phyloP scores from a whole-genome alignment of 2,888 invertebrate genomes.

The Temnothorax rugatulus region DNA sequence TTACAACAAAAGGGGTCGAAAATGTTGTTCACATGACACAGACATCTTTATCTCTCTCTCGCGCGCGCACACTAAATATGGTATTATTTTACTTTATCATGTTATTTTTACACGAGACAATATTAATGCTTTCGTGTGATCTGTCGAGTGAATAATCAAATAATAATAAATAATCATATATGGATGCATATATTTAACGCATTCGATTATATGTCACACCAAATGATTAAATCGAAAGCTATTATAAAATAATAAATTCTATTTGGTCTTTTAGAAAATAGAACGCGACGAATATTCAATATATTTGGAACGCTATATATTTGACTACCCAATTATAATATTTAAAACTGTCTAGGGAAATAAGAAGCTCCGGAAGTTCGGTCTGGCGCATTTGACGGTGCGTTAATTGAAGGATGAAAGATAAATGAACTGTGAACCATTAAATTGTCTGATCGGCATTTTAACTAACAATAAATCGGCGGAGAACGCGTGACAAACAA shows the following conservation, averaged over 20 bases:
- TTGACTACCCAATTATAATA: background rate
- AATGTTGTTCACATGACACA: background rate
- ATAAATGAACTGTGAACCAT: constrained; percentile 48
- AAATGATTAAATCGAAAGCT: constrained; percentile 17
- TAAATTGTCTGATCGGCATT: constrained; percentile 39
- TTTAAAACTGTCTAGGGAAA: constrained; percentile 3
- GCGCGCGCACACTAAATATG: background rate
- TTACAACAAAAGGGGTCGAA: background rate
- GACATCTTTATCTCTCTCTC: background rate
- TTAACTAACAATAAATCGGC: background rate
- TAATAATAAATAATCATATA: background rate
- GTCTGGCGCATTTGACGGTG: background rate
- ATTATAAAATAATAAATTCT: constrained; percentile 24
- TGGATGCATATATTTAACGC: background rate
- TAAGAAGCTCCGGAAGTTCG: background rate
- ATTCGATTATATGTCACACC: constrained; percentile 7
- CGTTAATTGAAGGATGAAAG: constrained; percentile 47
- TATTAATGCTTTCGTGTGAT: constrained; percentile 7
- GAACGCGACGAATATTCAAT: constrained; percentile 2
- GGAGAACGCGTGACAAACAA: constrained; percentile 38
- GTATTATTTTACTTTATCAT: constrained; percentile 22
- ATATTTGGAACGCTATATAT: background rate
- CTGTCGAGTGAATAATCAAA: constrained; percentile 16
- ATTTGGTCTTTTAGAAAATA: background rate
- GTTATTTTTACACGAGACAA: background rate